Percentiles rank a stretch among this genome's conserved stretches.
Evolutionary conservation across 1,140 invertebrate genomes (phyloP).

Genomic region (Drosophila prosaltans): DNA sequence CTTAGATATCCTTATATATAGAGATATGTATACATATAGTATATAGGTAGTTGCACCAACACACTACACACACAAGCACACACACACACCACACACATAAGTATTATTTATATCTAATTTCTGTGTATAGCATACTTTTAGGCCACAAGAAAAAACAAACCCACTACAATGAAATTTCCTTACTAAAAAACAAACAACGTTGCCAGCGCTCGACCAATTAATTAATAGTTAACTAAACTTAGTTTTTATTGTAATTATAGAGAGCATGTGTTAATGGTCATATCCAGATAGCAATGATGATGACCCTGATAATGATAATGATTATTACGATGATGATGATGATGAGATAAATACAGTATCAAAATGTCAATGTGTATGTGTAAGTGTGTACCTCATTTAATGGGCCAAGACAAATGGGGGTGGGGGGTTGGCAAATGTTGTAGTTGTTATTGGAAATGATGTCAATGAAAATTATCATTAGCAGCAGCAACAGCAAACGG

Average conservation of each 20-base stretch:
- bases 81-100: constrained; percentile 52
- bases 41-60: constrained; percentile 17
- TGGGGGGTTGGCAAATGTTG: background rate
- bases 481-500: constrained; percentile 15
- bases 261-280: constrained; percentile 79
- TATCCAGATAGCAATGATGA: constrained; percentile 33
- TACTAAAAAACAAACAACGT: constrained; percentile 46
- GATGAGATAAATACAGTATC: constrained; percentile 75
- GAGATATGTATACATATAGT: constrained; percentile 34
- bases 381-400: constrained; percentile 25
- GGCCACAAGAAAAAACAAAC: constrained; percentile 50
- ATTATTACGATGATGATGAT: constrained; percentile 44
- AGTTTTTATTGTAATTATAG: constrained; percentile 71
- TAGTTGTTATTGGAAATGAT: constrained; percentile 32
- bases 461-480: constrained; percentile 65
- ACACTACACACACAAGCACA: constrained; percentile 1
- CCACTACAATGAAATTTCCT: constrained; percentile 37
- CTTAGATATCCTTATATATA: constrained; percentile 7
- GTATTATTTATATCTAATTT: constrained; percentile 76
- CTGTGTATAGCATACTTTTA: constrained; percentile 64
- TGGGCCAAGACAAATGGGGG: constrained; percentile 9
- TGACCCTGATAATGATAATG: constrained; percentile 44
- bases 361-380: constrained; percentile 45
- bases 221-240: constrained; percentile 76
- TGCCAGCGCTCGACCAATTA: constrained; percentile 79